Evolutionary conservation across 2,113 vertebrate species (phyloP), one percentile per base, ranked within the genome.

Genomic region (Dinomys branickii): DNA sequence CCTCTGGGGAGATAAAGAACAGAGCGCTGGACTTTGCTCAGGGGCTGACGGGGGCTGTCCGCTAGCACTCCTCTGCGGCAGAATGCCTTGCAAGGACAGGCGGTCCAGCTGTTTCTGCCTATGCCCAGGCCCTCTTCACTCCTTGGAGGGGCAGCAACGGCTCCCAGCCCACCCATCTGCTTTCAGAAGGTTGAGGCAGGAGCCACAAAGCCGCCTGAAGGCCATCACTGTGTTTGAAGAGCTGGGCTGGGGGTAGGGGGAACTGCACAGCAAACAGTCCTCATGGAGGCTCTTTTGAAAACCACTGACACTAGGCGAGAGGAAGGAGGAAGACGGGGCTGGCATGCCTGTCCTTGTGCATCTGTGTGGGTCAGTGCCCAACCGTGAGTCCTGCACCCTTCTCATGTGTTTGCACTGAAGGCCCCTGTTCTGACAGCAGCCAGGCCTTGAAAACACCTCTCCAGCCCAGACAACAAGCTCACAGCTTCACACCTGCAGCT

Each of bases 141-240:
- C 97, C 91, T 84, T 30, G 75, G 91, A 93, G 92, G 95, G 90
- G 82, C 11, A 7, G 92, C 90, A 90, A 71, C 50, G 0, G 93
- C 10, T 71, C 96, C 90, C 85, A 97, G 97, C 97, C 97, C 97
- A 97, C 98, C 97, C 97, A 84, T 93, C 97, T 97, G 56, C 96
- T 96, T 97, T 97, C 98, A 98, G 97, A 97, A 75, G 98, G 94
- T 88, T 24, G 19, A 95, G 88, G 93, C 94, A 94, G 88, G 86
- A 96, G 92, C 98, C 95, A 88, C 88, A 84, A 97, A 97, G 97
- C 97, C 98, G 98, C 98, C 98, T 98, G 91, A 44, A 96, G 98
- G 98, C 97, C 96, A 97, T 97, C 38, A 0, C 97, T 61, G 85
- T 24, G 14, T 97, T 95, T 95, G 97, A 98, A 98, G 96, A 98